Evolutionary conservation across 2,113 vertebrate species (phyloP), one percentile per base, ranked within the genome.

Genomic region (Xyrauchen texanus): DNA sequence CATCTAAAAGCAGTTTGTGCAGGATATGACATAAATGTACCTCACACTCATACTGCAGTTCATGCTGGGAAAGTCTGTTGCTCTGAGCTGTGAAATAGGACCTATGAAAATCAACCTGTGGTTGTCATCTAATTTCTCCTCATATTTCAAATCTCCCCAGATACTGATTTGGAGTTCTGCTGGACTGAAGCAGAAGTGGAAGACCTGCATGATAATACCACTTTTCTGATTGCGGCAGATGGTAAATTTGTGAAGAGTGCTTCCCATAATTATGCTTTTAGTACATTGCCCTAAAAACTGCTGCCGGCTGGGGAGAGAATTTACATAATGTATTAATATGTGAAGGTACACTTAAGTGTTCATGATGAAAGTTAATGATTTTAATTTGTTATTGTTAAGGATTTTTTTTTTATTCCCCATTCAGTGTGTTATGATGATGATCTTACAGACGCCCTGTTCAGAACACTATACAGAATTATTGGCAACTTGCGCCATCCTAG

Each of bases 401-500:
- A 66, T 45, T 60, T 60, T 47, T 45, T 15, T 87, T 49, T 70
- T 12, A 68, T 53, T 58, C 7, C 46, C 13, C 8, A 75, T 13
- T 0, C 87, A 99, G 97, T 98, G 68, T 96, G 96, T 83, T 99
- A 99, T 3, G 97, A 99, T 0, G 95, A 98, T 0, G 94, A 96
- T 52, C 87, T 99, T 52, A 99, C 97, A 0, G 94, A 97, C 3
- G 96, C 92, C 1, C 83, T 99, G 9, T 99, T 99, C 88, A 88
- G 87, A 83, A 97, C 91, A 0, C 83, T 99, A 2, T 92, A 90
- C 57, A 91, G 89, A 68, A 89, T 99, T 58, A 91, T 91, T 81
- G 91, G 84, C 83, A 91, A 83, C 80, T 87, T 98, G 52, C 83
- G 68, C 53, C 89, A 91, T 3, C 71, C 89, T 78, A 95, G 94